Conservation (phyloP, 2,797 vertebrate genomes). For the Crocodylus rhombifer region DNA sequence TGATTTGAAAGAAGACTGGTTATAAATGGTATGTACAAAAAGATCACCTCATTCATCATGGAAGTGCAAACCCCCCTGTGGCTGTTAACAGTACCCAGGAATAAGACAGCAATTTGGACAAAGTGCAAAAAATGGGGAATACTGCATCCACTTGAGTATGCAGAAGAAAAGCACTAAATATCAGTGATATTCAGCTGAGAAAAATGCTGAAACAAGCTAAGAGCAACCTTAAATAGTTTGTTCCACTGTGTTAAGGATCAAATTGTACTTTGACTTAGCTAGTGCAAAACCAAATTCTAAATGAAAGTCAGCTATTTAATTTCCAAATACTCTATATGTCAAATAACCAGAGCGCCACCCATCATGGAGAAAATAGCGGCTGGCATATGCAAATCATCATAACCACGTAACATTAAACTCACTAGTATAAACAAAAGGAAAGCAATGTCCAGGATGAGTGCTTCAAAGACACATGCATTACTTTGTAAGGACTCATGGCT, state of each 20-base stretch:
- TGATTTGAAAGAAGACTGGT: background rate
- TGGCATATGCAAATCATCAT: background rate
- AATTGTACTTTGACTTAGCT: background rate
- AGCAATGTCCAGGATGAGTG: background rate
- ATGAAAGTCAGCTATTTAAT: background rate
- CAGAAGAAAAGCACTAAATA: background rate
- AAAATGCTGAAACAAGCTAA: background rate
- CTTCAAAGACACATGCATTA: background rate
- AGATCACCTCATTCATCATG: background rate
- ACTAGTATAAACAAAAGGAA: background rate
- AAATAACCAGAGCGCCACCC: background rate
- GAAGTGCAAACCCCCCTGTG: background rate
- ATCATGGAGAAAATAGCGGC: background rate
- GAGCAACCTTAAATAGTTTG: accelerated
- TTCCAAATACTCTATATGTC: background rate
- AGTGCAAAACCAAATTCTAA: background rate
- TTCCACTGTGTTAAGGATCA: background rate
- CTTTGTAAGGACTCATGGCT: background rate
- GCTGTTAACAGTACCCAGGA: background rate
- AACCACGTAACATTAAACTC: background rate
- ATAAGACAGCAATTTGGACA: background rate
- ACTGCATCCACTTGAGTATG: background rate
- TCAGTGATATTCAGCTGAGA: background rate
- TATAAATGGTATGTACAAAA: background rate
- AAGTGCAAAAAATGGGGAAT: background rate